Evolutionary conservation across 2,888 invertebrate genomes (phyloP).

Genomic region (Dryadula phaetusa): DNA sequence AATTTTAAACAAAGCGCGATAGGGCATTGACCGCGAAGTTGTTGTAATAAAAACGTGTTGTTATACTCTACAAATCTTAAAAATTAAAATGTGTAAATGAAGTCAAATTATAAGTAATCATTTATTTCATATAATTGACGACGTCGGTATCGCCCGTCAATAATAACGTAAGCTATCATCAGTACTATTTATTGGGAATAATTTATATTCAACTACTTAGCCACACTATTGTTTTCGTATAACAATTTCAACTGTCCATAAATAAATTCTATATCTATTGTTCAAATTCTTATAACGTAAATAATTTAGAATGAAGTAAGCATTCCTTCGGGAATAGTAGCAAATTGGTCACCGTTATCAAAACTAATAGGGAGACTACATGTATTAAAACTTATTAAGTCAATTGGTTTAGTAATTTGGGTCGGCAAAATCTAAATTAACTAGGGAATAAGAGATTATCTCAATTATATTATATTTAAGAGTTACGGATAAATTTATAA

Average conservation of each 20-base stretch:
- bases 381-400: conserved; percentile 6
- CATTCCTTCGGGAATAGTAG: background rate
- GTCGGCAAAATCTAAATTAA: conserved; percentile 3
- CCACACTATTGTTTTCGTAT: conserved; percentile 39
- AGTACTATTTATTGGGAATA: conserved; percentile 4
- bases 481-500: too few species aligned
- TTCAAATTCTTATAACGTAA: conserved; percentile 20
- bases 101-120: background rate
- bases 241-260: conserved; percentile 32
- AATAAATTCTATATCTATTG: conserved; percentile 36
- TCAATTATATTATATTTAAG: background rate
- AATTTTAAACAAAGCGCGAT: too few species aligned
- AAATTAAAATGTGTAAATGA: background rate
- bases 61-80: background rate
- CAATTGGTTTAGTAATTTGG: conserved; percentile 18
- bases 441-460: conserved; percentile 1
- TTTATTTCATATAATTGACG: background rate
- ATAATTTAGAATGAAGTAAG: background rate
- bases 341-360: conserved; percentile 10
- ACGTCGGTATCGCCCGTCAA: background rate
- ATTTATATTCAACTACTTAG: conserved; percentile 34
- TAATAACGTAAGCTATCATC: background rate
- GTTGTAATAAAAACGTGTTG: background rate
- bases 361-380: conserved; percentile 4
- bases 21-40: background rate